A percentile compares a stretch with the other conserved stretches of the same genome.
Conservation (phyloP, 2,888 invertebrate genomes). For the Oscheius myriophilus region DNA sequence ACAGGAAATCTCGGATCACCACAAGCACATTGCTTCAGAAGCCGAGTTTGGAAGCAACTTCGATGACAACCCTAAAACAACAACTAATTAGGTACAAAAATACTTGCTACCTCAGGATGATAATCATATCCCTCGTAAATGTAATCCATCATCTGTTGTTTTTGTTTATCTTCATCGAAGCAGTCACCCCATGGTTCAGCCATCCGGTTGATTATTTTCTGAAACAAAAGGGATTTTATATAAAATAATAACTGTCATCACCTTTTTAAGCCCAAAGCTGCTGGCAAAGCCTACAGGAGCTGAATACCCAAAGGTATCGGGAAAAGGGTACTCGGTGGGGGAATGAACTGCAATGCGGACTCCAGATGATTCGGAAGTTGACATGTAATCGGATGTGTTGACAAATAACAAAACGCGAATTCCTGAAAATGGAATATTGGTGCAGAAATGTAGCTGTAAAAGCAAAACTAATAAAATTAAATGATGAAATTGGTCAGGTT, state of each 20-base stretch:
- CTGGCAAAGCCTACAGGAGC: constrained; percentile 59
- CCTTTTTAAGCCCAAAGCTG: constrained; percentile 59
- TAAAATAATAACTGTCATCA: constrained; percentile 2
- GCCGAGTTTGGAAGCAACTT: constrained; percentile 57
- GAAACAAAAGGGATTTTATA: constrained; percentile 15
- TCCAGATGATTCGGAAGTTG: constrained; percentile 58
- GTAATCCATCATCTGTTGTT: constrained; percentile 28
- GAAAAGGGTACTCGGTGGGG: constrained; percentile 58
- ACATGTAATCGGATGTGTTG: constrained; percentile 61
- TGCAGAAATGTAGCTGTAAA: not conserved
- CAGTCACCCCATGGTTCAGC: constrained; percentile 56
- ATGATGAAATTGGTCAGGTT: too few species aligned
- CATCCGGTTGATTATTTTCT: constrained; percentile 56
- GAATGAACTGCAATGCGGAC: constrained; percentile 56
- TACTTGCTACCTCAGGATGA: constrained; percentile 44
- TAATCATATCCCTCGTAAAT: constrained; percentile 56
- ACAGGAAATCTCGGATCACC: constrained; percentile 60
- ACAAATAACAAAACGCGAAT: constrained; percentile 58
- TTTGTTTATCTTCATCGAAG: constrained; percentile 21
- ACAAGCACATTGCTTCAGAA: constrained; percentile 54
- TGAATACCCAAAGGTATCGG: constrained; percentile 59
- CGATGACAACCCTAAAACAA: constrained; percentile 53
- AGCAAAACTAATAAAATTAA: not conserved
- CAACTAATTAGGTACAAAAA: not conserved
- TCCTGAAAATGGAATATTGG: constrained; percentile 14